Evolutionary conservation across 1,140 invertebrate genomes (phyloP).

Genomic region (Brachionus koreanus): DNA sequence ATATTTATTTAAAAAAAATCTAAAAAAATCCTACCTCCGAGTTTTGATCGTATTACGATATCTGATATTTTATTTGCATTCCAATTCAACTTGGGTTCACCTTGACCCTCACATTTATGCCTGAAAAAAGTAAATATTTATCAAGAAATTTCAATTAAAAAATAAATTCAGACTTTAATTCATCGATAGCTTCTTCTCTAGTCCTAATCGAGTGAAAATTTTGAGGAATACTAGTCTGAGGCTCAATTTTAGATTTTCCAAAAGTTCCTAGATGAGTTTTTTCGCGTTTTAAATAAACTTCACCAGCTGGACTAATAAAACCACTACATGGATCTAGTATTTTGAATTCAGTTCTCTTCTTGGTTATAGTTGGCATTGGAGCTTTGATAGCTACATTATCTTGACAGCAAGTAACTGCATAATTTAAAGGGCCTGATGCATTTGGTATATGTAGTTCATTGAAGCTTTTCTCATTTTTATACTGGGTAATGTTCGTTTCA

Average conservation of each 20-base stretch:
- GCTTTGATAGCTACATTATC: background rate
- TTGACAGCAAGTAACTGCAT: conserved; percentile 23
- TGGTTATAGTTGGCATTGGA: background rate
- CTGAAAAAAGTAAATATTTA: background rate
- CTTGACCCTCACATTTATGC: background rate
- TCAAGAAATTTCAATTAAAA: background rate
- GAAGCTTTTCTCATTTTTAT: background rate
- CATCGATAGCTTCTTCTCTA: background rate
- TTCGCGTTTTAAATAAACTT: background rate
- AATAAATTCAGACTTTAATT: background rate
- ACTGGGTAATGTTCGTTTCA: background rate
- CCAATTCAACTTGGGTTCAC: conserved; percentile 3
- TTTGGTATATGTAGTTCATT: conserved; percentile 15
- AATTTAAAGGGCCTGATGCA: background rate
- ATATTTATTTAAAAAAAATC: background rate
- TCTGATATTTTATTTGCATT: conserved; percentile 27
- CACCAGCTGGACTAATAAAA: conserved; percentile 33
- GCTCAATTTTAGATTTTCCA: background rate
- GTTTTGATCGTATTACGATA: conserved; percentile 6
- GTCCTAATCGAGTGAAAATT: conserved; percentile 4
- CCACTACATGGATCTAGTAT: conserved; percentile 29
- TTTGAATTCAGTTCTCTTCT: conserved; percentile 25
- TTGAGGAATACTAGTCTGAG: conserved; percentile 27
- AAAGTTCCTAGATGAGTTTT: conserved; percentile 16
- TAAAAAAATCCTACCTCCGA: background rate